Conservation (phyloP, 1,140 invertebrate species). For the Zaprionus camerounensis region DNA sequence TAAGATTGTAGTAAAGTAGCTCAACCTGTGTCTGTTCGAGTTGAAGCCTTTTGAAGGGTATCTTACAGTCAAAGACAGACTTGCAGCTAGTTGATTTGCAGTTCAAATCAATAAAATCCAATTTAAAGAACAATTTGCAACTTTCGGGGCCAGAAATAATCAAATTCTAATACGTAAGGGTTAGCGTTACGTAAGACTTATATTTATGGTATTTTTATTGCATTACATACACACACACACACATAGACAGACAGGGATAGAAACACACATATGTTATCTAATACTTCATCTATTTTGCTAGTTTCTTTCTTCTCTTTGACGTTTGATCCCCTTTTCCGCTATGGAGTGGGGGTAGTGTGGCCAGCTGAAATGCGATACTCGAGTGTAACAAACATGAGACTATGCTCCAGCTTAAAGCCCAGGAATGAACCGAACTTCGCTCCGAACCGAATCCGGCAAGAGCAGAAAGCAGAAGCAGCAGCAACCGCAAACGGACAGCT, state of each 20-base stretch:
- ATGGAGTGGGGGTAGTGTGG: not conserved
- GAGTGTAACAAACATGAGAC: slow-evolving; percentile 36
- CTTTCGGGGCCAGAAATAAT: not conserved
- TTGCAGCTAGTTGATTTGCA: not conserved
- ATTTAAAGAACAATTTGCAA: slow-evolving; percentile 20
- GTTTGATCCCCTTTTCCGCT: not conserved
- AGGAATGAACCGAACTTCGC: slow-evolving; percentile 25
- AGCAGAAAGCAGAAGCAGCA: slow-evolving; percentile 9
- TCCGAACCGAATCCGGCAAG: not conserved
- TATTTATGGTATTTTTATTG: slow-evolving; percentile 14
- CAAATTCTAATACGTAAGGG: slow-evolving; percentile 4
- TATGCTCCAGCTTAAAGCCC: slow-evolving; percentile 27
- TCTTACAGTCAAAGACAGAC: not conserved
- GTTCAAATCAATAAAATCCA: slow-evolving; percentile 6
- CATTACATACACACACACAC: not conserved
- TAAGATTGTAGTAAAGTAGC: no score
- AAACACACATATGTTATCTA: not conserved
- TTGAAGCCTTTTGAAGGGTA: not conserved
- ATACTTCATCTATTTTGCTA: slow-evolving; percentile 14
- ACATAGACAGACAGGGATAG: not conserved
- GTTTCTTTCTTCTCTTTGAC: slow-evolving; percentile 37
- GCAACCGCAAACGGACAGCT: slow-evolving; percentile 45
- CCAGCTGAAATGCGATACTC: slow-evolving; percentile 32
- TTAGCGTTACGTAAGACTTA: slow-evolving; percentile 5
- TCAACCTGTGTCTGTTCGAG: not conserved